These are phyloP conservation scores for Limonius californicus DNA, from an alignment of 1,140 invertebrate species.

Conservation along the genomic window DNA sequence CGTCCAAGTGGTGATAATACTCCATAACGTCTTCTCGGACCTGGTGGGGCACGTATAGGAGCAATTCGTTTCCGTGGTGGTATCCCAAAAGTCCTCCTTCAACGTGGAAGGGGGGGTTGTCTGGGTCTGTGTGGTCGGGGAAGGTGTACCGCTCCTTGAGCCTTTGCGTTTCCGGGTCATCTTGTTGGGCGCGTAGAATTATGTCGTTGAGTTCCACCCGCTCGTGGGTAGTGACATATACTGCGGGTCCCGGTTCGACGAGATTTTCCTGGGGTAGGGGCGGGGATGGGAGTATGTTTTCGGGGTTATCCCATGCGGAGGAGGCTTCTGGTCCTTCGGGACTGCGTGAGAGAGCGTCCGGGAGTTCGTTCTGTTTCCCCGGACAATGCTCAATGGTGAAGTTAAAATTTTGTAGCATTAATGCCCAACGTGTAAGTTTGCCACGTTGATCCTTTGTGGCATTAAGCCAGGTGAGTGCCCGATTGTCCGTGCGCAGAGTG, in stretches of 20 bases:
- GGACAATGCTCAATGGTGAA: slow-evolving; percentile 30
- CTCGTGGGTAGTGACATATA: background rate
- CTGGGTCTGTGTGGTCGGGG: too few species aligned
- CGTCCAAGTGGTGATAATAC: too few species aligned
- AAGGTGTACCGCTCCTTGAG: too few species aligned
- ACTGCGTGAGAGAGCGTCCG: slow-evolving; percentile 26
- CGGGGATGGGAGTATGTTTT: background rate
- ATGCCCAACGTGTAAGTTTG: slow-evolving; percentile 39
- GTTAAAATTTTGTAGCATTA: slow-evolving; percentile 32
- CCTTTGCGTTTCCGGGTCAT: too few species aligned
- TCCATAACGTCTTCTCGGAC: too few species aligned
- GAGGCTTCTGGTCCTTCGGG: background rate
- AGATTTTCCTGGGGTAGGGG: slow-evolving; percentile 12
- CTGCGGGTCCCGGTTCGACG: slow-evolving; percentile 13
- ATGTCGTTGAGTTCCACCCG: too few species aligned
- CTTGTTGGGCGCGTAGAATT: too few species aligned
- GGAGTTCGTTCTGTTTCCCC: slow-evolving; percentile 31
- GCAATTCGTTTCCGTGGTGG: too few species aligned
- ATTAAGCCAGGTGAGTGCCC: slow-evolving; percentile 32
- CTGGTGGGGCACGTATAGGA: too few species aligned
- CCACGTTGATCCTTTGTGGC: slow-evolving; percentile 24
- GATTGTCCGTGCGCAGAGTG: slow-evolving; percentile 28
- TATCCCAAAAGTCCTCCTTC: background rate
- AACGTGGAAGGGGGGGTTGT: too few species aligned
- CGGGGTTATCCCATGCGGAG: background rate